A percentile compares a stretch with the other conserved stretches of the same genome.
Evolutionary conservation across 2,888 invertebrate species (phyloP).

Genomic region (Nasonovia ribisnigri): DNA sequence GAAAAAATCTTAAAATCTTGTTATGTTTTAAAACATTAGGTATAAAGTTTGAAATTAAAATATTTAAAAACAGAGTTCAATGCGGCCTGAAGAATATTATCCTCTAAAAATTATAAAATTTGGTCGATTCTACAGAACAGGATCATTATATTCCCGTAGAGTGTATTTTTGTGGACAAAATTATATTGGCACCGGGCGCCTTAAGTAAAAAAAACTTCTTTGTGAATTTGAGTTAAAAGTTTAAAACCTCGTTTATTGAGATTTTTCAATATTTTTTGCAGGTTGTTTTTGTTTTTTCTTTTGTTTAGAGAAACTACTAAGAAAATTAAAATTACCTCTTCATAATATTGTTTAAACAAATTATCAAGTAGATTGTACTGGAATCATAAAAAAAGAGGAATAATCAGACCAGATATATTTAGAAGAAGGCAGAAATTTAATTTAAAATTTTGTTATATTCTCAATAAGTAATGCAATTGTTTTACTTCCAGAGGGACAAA

Average conservation of each 20-base stretch:
- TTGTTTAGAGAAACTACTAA: not conserved
- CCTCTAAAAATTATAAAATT: no score
- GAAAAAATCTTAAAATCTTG: no score
- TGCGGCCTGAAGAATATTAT: no score
- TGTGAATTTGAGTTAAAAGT: not conserved
- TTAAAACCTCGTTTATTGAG: not conserved
- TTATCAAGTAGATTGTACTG: not conserved
- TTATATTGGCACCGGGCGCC: no score
- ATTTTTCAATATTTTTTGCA: not conserved
- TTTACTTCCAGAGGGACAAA: conserved; percentile 76
- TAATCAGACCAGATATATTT: not conserved
- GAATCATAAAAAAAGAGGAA: not conserved
- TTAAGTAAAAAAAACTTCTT: not conserved
- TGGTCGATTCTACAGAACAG: no score
- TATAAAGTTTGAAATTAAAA: no score
- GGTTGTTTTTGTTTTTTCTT: not conserved
- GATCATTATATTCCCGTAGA: no score
- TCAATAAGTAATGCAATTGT: not conserved
- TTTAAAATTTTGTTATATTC: not conserved
- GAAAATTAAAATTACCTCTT: not conserved
- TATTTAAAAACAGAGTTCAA: no score
- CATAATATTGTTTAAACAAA: not conserved
- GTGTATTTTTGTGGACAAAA: no score
- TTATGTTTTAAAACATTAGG: no score
- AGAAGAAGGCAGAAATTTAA: not conserved